Evolutionary conservation across 2,797 vertebrate species (phyloP).

Genomic region (Trachops cirrhosus): DNA sequence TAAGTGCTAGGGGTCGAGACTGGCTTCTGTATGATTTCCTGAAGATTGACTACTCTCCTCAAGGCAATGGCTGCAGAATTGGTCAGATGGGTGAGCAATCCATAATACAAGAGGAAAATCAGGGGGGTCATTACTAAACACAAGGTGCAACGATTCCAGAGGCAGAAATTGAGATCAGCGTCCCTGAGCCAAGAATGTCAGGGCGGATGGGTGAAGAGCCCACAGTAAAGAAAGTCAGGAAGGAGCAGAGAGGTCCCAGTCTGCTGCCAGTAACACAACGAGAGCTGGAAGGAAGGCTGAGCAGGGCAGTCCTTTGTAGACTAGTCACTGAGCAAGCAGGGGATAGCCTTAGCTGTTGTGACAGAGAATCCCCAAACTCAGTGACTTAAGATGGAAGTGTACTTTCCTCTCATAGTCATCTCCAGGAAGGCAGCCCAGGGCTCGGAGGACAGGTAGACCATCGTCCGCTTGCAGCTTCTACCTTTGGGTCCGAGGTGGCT

Average conservation of each 20-base stretch:
- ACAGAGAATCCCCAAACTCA: background rate
- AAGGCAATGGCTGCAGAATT: background rate
- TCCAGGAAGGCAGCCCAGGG: background rate
- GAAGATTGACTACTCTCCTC: background rate
- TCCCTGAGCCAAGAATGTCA: background rate
- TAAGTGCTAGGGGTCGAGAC: background rate
- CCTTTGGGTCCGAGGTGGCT: background rate
- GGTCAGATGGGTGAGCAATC: background rate
- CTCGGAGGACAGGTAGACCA: background rate
- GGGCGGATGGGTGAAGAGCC: background rate
- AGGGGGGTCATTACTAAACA: background rate
- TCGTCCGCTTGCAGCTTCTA: background rate
- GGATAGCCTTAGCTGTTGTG: background rate
- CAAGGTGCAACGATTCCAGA: background rate
- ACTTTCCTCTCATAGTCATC: background rate
- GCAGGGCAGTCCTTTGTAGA: background rate
- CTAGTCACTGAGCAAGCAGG: background rate
- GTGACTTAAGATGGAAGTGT: background rate
- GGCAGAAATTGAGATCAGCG: background rate
- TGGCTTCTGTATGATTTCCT: background rate
- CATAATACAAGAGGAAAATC: background rate
- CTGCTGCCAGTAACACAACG: background rate
- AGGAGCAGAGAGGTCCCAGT: background rate
- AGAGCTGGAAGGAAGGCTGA: background rate
- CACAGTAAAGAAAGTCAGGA: background rate